Percentiles rank a stretch among this genome's conserved stretches.
These are phyloP conservation scores for Malacosoma neustria DNA, from an alignment of 2,888 invertebrate species.

Conservation along the genomic window DNA sequence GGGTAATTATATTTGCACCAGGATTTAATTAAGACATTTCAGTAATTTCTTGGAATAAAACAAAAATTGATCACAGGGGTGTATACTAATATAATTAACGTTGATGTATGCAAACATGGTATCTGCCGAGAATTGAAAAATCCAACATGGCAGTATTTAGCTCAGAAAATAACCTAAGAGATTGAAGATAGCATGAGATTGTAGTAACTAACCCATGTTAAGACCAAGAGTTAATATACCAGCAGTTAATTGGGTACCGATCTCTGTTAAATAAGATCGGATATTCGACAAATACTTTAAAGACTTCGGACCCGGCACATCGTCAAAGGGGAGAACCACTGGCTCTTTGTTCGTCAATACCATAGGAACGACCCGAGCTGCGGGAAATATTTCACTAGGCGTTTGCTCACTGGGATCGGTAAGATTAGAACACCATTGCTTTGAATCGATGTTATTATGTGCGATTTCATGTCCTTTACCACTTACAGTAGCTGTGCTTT, in stretches of 20 bases:
- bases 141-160: no score
- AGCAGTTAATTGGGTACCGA: slow-evolving; percentile 77
- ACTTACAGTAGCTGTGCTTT: no score
- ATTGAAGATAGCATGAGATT: neutral
- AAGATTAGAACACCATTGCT: neutral
- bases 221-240: slow-evolving; percentile 64
- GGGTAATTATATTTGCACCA: no score
- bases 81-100: no score
- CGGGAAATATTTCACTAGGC: slow-evolving; percentile 32
- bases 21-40: no score
- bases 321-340: slow-evolving; percentile 70
- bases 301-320: slow-evolving; percentile 77
- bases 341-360: slow-evolving; percentile 41
- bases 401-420: neutral
- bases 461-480: neutral
- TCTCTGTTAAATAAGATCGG: slow-evolving; percentile 75
- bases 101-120: no score
- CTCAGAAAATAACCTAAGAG: no score
- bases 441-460: neutral
- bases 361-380: slow-evolving; percentile 40
- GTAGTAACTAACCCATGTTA: slow-evolving; percentile 56
- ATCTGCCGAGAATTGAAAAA: no score
- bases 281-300: slow-evolving; percentile 73
- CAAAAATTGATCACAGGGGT: no score
- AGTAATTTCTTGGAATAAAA: no score